Evolutionary conservation across 2,797 vertebrate species (phyloP).

Genomic region (Paguma larvata): DNA sequence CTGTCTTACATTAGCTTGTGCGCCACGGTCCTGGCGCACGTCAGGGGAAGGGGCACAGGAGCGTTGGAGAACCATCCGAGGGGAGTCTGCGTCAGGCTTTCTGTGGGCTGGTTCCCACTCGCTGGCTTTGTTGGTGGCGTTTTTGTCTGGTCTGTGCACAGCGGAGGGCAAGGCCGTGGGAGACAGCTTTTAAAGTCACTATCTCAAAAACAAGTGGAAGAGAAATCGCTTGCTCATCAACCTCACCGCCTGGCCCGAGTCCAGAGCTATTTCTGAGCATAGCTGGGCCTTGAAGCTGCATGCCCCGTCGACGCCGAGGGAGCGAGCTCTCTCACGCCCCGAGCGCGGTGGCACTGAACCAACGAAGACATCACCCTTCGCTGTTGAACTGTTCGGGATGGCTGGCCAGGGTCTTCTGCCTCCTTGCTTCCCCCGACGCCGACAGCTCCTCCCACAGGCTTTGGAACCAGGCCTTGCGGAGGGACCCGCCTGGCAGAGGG

Average conservation of each 20-base stretch:
- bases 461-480: no score
- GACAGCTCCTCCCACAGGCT: neutral
- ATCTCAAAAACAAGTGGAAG: neutral
- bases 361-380: neutral
- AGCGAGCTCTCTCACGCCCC: neutral
- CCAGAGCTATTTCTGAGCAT: neutral
- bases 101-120: rapidly evolving
- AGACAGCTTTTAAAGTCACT: neutral
- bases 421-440: neutral
- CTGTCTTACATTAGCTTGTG: neutral
- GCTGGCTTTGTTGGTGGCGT: neutral
- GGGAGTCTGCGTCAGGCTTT: rapidly evolving
- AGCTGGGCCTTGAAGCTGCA: neutral
- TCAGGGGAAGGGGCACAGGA: neutral
- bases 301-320: rapidly evolving
- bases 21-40: neutral
- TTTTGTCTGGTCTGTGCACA: neutral
- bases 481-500: no score
- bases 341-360: neutral
- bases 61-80: neutral
- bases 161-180: neutral
- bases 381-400: rapidly evolving
- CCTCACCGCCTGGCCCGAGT: neutral
- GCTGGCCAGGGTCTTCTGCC: neutral
- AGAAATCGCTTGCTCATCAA: neutral